Conservation (phyloP, 2,888 invertebrate species). For the Chalcosyrphus nemorum region DNA sequence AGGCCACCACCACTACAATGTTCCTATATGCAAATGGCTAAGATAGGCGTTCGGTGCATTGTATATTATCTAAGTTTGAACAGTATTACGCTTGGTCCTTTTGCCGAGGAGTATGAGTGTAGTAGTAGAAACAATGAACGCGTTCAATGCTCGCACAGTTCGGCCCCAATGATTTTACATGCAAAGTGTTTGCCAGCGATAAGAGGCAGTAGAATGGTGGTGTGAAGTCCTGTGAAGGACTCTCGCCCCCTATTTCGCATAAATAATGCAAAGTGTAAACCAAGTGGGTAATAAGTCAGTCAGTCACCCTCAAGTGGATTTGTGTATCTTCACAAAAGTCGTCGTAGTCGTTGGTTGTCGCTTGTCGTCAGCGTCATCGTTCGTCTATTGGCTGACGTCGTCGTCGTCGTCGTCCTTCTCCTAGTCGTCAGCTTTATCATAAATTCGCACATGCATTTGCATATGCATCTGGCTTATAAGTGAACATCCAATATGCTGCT, state of each 20-base stretch:
- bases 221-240: constrained; percentile 60
- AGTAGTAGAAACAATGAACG: constrained; percentile 63
- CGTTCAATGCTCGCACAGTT: constrained; percentile 68
- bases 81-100: constrained; percentile 19
- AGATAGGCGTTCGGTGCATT: constrained; percentile 61
- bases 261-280: constrained; percentile 74
- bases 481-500: constrained; percentile 50
- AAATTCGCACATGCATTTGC: constrained; percentile 64
- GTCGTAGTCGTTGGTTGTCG: constrained; percentile 12
- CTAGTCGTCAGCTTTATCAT: constrained; percentile 58
- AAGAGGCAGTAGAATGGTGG: constrained; percentile 11
- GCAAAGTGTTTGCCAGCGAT: constrained; percentile 63
- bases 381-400: too few species aligned
- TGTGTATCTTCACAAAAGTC: constrained; percentile 67
- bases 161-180: constrained; percentile 67
- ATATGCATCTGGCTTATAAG: constrained; percentile 68
- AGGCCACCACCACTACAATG: background rate
- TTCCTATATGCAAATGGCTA: constrained; percentile 60
- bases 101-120: constrained; percentile 16
- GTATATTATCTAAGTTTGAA: constrained; percentile 62
- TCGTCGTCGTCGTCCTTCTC: constrained; percentile 8
- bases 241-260: constrained; percentile 55
- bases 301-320: constrained; percentile 74
- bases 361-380: background rate
- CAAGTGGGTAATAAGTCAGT: constrained; percentile 75